Percentiles rank a stretch among this genome's conserved stretches.
Evolutionary conservation across 1,140 invertebrate genomes (phyloP).

Genomic region (Ceratina australensis): DNA sequence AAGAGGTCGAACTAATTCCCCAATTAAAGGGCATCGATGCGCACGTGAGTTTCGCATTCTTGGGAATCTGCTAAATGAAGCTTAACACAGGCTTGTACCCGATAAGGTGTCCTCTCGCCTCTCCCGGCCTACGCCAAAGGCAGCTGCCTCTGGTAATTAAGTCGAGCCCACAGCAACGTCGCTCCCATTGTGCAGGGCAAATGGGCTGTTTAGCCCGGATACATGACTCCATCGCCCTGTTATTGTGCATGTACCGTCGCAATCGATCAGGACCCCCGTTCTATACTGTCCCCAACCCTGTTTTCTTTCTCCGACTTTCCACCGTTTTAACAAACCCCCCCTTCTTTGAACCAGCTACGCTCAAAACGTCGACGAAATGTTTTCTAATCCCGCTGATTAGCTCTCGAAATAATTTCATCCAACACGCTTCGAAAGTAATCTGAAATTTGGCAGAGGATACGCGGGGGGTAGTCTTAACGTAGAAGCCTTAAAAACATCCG

Average conservation of each 20-base stretch:
- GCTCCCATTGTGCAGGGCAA: conserved; percentile 67
- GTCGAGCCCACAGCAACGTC: conserved; percentile 61
- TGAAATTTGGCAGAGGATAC: not conserved
- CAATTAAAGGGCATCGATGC: conserved; percentile 15
- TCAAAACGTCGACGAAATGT: not conserved
- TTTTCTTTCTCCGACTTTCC: not conserved
- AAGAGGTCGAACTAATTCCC: not conserved
- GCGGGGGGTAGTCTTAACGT: not conserved
- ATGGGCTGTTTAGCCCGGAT: conserved; percentile 69
- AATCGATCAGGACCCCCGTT: conserved; percentile 62
- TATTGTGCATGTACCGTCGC: conserved; percentile 64
- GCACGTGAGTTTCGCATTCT: conserved; percentile 56
- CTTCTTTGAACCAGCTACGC: not conserved
- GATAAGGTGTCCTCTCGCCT: conserved; percentile 39
- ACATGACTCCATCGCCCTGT: conserved; percentile 63
- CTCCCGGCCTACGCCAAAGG: conserved; percentile 45
- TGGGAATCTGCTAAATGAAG: conserved; percentile 49
- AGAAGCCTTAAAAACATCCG: conserved; percentile 43
- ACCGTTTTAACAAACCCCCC: not conserved
- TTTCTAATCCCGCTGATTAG: not conserved
- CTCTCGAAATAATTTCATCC: not conserved
- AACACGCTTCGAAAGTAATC: conserved; percentile 12
- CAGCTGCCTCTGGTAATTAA: conserved; percentile 67
- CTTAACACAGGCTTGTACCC: conserved; percentile 34
- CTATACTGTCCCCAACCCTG: conserved; percentile 15